Evolutionary conservation across 2,113 vertebrate species (phyloP), one percentile per base, ranked within the genome.

Genomic region (Machaerirhynchus nigripectus): DNA sequence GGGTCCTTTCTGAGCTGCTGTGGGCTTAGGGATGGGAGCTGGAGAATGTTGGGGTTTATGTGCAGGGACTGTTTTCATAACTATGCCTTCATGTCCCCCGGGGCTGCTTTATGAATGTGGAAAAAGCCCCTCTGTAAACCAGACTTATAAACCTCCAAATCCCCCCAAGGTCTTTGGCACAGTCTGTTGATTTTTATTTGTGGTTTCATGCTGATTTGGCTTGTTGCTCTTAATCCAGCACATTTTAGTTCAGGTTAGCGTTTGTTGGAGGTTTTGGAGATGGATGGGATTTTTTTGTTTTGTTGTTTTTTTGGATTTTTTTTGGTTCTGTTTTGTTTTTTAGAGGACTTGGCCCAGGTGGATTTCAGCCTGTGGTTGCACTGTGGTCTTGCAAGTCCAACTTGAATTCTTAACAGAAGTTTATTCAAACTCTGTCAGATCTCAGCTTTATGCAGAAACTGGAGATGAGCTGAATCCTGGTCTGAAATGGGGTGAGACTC

Each of bases 151-250:
- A 92, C 80, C 53, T 92, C 84, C 60, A 64, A 22, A 77, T 71
- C 55, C 85, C 90, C 82, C 39, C n/a, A 23, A 93, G 89, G 82
- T 39, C 94, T 93, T 93, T 89, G 88, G 85, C 95, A 83, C 86
- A 95, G 90, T 78, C 84, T 89, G 87, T 46, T 86, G 86, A 7
- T 76, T 92, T 96, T 95, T 90, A 89, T 91, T 96, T 95, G 96
- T 90, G 89, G 85, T 96, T 96, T 94, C 96, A 49, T 94, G 96
- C 95, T 93, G 94, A 85, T 95, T 94, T 78, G 81, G 76, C 64
- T 87, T 67, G 93, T 93, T 94, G 73, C 71, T 90, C 93, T 90
- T 75, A 81, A 92, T 94, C 79, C 68, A 84, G 84, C 67, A 30
- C 65, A n/a, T 93, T 87, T 91, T 21, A 83, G 76, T 80, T 88